Evolutionary conservation across 2,888 invertebrate species (phyloP), one percentile per base, ranked within the genome.

Genomic region (Hanleya hanleyi): DNA sequence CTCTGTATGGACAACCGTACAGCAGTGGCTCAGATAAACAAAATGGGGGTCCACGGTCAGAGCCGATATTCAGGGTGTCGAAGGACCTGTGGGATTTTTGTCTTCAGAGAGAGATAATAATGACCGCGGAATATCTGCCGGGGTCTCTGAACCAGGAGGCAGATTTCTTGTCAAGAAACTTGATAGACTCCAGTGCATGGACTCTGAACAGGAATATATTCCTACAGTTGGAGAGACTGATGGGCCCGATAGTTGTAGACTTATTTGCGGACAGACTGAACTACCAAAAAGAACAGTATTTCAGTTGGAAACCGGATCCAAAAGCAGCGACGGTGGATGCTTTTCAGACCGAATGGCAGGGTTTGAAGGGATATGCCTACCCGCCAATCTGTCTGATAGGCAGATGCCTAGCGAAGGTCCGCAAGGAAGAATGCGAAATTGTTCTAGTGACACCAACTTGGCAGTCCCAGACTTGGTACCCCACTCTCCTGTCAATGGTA

Each of bases 181-280:
- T 77, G 65, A 71, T 70, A 9, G 75, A 75, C 35, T 62, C 70
- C 9, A 74, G 74, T n/a, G 75, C 75, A n/a, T 79, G 79, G 79
- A 71, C 68, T 67, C 61, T 77, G 32, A 74, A 77, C 51, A 41
- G 22, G 35, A 32, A 70, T 5, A 72, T 74, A 47, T 67, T 67
- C 22, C 3, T 4, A 6, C 33, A 47, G n/a, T 9, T 67, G 33
- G 49, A 69, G 22, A 41, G 47, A 29, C 1, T 51, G 18, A 36
- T 37, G 65, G 57, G 33, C 9, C 33, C 32, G 6, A 29, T 26
- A 35, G 61, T 65, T 35, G 29, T 62, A 1, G 51, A 73, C 29
- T 35, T 61, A 35, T 69, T 69, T 62, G 69, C 49, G 29, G 69
- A 57, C 49, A 26, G 65, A 37, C 22, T 65, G 1, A 49, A 51